These are phyloP conservation scores for Rhynchophorus ferrugineus DNA, from an alignment of 1,140 invertebrate genomes.

Conservation along the genomic window DNA sequence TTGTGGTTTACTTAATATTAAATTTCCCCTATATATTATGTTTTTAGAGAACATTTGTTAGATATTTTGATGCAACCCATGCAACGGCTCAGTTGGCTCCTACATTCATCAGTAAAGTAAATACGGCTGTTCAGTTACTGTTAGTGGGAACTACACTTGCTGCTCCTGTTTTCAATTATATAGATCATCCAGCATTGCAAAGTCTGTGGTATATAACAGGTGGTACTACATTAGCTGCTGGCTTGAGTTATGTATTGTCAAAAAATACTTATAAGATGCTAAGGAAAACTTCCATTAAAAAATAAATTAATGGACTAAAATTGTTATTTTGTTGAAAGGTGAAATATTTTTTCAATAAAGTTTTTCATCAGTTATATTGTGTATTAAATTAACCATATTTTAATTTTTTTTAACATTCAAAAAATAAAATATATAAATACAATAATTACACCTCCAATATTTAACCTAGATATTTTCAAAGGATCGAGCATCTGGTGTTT, in stretches of 20 bases:
- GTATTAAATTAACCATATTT: too few relatives aligned
- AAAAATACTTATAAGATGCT: constrained; percentile 74
- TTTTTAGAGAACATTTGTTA: constrained; percentile 78
- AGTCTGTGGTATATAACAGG: constrained; percentile 72
- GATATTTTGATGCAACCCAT: constrained; percentile 86
- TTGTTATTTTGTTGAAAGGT: too few relatives aligned
- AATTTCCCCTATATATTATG: constrained; percentile 11
- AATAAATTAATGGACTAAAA: too few relatives aligned
- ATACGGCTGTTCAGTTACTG: constrained; percentile 80
- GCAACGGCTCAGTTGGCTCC: constrained; percentile 87
- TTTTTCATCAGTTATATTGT: too few relatives aligned
- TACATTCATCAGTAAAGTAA: constrained; percentile 88
- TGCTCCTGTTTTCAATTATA: constrained; percentile 73
- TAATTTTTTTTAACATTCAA: too few relatives aligned
- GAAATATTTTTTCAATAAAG: too few relatives aligned
- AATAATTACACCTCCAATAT: too few relatives aligned
- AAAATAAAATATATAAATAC: too few relatives aligned
- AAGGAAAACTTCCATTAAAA: constrained; percentile 41
- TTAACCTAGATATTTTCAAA: too few relatives aligned
- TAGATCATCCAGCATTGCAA: constrained; percentile 69
- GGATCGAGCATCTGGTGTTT: too few relatives aligned
- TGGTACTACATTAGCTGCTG: constrained; percentile 75
- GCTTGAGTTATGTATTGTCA: constrained; percentile 71
- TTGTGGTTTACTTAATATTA: background rate
- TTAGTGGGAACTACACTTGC: constrained; percentile 72